Percentiles rank a stretch among this genome's conserved stretches.
These are phyloP conservation scores for Nothocercus julius DNA, from an alignment of 2,113 vertebrate species.

Conservation along the genomic window DNA sequence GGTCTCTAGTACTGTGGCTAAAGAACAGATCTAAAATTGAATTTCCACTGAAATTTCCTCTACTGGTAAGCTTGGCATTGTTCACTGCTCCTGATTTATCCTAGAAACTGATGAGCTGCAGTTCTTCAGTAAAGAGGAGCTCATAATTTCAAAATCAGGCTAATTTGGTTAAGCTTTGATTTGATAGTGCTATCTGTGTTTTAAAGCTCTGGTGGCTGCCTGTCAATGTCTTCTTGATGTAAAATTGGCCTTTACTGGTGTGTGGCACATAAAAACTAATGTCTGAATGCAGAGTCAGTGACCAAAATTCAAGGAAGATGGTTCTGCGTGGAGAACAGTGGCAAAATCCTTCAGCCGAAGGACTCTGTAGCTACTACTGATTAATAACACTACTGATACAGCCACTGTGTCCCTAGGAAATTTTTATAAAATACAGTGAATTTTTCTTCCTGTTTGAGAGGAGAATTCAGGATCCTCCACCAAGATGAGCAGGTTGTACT, in stretches of 20 bases:
- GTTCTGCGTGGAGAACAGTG: not conserved
- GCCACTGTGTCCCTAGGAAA: not conserved
- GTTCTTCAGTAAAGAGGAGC: slow-evolving; percentile 1
- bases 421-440: not conserved
- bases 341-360: not conserved
- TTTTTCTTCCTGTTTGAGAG: not conserved
- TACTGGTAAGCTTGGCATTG: not conserved
- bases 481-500: not conserved
- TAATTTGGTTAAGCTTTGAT: not conserved
- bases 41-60: not conserved
- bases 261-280: slow-evolving; percentile 7
- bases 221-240: not conserved
- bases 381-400: not conserved
- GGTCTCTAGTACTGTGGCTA: not conserved
- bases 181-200: not conserved
- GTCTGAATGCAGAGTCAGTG: not conserved
- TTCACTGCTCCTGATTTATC: not conserved
- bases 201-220: not conserved
- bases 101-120: not conserved
- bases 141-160: slow-evolving; percentile 27
- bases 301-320: not conserved
- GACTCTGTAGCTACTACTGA: not conserved
- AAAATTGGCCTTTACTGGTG: slow-evolving; percentile 22
- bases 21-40: not conserved
- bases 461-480: not conserved